These are phyloP conservation scores for Butorides virescens DNA, from an alignment of 2,113 vertebrate species.

Conservation along the genomic window DNA sequence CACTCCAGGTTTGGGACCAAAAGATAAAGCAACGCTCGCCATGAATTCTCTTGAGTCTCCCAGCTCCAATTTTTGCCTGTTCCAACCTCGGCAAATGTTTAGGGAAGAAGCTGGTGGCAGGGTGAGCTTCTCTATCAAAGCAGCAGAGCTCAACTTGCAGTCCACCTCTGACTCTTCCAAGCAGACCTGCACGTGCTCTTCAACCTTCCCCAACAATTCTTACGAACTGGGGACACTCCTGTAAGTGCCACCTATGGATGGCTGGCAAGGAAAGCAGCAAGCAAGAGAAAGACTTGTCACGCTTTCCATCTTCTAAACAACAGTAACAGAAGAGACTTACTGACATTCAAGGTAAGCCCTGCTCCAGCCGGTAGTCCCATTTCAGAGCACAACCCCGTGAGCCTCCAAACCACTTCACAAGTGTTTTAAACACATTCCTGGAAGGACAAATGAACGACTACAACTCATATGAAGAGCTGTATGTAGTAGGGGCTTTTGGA, in stretches of 20 bases:
- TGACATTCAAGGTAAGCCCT: neutral
- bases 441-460: neutral
- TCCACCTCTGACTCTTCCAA: neutral
- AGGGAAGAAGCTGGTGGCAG: neutral
- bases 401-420: neutral
- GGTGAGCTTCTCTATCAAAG: fast-evolving
- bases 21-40: neutral
- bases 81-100: neutral
- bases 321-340: neutral
- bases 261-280: neutral
- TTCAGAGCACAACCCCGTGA: neutral
- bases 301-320: neutral
- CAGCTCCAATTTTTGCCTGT: neutral
- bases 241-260: fast-evolving
- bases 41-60: neutral
- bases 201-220: neutral
- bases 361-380: neutral
- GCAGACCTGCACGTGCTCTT: neutral
- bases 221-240: neutral
- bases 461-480: neutral
- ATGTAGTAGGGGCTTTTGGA: neutral
- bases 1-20: neutral
- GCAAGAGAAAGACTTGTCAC: fast-evolving
- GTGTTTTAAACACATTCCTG: neutral
- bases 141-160: neutral